Evolutionary conservation across 2,888 invertebrate species (phyloP), one percentile per base, ranked within the genome.

Genomic region (Plebejus melissa): DNA sequence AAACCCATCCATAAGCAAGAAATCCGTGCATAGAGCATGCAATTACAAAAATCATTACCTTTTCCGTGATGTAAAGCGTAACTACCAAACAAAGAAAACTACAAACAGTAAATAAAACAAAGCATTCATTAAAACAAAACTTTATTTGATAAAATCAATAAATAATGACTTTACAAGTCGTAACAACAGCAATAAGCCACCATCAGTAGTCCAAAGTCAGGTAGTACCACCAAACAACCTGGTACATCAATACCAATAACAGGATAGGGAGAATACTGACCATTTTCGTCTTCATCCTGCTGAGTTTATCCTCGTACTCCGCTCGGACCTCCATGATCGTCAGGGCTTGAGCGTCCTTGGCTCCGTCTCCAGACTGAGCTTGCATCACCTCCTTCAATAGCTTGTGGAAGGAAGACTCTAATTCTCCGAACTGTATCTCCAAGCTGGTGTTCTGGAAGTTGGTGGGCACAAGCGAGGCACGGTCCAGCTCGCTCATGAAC

Each of bases 271-370:
- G 82, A 79, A 90, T 90, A 94, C 95, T 95, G 93, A 97, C 97
- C 96, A 97, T 97, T 94, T 96, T 96, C 74, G 95, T 94, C 86
- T 97, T 97, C 95, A 97, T 96, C 87, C 96, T 95, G 83, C 96
- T 96, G 82, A 97, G 89, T 89, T 97, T 97, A 80, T 94, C 94
- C 82, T 96, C 97, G 83, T 97, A 95, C 82, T 96, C 96, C 32
- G 90, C 91, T 76, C 95, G 92, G 4, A 96, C 90, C 76, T 95
- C 95, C 85, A 92, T 90, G 69, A 95, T 85, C 0, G 91, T 90
- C 71, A 85, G 79, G 1, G 87, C 83, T 76, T 87, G 88, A 5
- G 84, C 77, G 65, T 87, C 88, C 71, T 81, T 83, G 0, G 85
- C 85, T 1, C 87, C 86, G 22, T 88, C 88, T 0, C 85, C 86